These are phyloP conservation scores for Diachasmimorpha longicaudata DNA, from an alignment of 1,140 invertebrate species.

Conservation along the genomic window DNA sequence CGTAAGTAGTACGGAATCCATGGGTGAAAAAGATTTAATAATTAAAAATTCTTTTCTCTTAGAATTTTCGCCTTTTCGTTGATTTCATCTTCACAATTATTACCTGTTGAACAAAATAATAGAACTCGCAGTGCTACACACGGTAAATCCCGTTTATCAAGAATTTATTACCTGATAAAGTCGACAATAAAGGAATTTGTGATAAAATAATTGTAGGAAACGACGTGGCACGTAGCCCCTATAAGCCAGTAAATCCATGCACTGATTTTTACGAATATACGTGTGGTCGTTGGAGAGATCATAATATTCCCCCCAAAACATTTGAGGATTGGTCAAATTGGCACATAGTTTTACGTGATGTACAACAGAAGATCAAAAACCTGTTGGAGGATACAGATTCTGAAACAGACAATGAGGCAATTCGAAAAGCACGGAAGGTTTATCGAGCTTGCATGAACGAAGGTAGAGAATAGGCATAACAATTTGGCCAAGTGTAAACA, in stretches of 20 bases:
- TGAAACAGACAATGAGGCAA: background rate
- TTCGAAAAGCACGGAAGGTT: background rate
- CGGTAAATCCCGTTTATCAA: no score
- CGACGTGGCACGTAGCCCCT: background rate
- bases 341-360: background rate
- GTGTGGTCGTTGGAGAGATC: background rate
- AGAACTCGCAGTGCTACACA: no score
- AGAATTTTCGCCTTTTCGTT: no score
- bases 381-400: background rate
- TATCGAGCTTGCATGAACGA: background rate
- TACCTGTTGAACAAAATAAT: no score
- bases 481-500: background rate
- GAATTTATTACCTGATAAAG: no score
- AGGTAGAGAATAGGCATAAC: background rate
- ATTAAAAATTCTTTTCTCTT: no score
- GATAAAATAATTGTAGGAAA: background rate
- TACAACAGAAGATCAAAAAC: background rate
- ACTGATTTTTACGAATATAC: background rate
- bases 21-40: no score
- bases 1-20: no score
- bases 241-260: background rate
- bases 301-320: background rate
- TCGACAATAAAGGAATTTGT: no score
- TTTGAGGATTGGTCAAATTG: background rate
- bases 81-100: no score